Conservation (phyloP, 2,113 vertebrate genomes). For the Hippopotamus amphibius region DNA sequence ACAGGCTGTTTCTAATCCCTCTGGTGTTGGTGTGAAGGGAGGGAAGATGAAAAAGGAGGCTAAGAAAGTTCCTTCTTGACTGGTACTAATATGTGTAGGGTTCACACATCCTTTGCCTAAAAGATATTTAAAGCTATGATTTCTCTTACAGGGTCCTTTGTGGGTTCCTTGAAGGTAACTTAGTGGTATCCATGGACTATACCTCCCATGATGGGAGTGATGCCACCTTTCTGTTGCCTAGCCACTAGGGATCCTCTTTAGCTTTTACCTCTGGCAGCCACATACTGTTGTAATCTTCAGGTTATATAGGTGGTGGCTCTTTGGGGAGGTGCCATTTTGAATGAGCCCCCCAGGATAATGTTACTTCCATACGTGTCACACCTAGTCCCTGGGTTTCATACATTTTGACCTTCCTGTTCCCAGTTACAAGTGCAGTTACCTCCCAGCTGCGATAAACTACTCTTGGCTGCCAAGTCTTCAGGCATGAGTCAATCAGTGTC, state of each 20-base stretch:
- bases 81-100: rapidly evolving
- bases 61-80: background rate
- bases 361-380: background rate
- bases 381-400: background rate
- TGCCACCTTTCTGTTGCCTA: background rate
- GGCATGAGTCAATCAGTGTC: background rate
- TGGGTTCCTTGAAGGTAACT: background rate
- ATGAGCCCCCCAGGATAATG: background rate
- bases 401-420: background rate
- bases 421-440: background rate
- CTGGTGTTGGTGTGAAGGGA: background rate
- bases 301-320: background rate
- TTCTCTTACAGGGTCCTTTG: background rate
- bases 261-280: background rate
- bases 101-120: background rate
- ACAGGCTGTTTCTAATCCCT: background rate
- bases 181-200: background rate
- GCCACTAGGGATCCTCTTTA: background rate
- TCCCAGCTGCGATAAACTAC: background rate
- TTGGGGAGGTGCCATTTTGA: no score
- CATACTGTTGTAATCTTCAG: background rate
- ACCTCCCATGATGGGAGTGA: background rate
- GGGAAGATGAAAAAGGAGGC: background rate
- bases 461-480: background rate
- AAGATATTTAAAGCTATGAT: background rate